A percentile compares a stretch with the other conserved stretches of the same genome.
Conservation (phyloP, 2,113 vertebrate species). For the Nothobranchius kuhntae region DNA sequence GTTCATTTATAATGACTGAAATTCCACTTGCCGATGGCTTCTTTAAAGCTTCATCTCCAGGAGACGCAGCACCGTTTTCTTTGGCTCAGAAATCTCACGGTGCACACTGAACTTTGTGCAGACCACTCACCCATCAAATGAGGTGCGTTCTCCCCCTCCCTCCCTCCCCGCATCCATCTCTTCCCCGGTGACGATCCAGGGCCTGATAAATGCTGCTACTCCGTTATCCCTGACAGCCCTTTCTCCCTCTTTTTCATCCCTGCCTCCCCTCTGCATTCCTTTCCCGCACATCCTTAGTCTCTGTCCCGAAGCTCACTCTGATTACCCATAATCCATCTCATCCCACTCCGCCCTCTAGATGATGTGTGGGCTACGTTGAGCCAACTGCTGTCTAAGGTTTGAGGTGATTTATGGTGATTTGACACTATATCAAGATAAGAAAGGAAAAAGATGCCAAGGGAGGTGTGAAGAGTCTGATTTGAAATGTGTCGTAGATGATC, state of each 20-base stretch:
- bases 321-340: constrained; percentile 63
- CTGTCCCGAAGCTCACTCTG: constrained; percentile 49
- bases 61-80: constrained; percentile 28
- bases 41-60: neutral
- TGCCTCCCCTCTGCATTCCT: constrained; percentile 61
- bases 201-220: constrained; percentile 68
- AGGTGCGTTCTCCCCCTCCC: constrained; percentile 34
- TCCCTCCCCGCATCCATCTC: constrained; percentile 39
- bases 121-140: constrained; percentile 57
- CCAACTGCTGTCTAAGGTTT: constrained; percentile 35
- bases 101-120: constrained; percentile 44
- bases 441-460: constrained; percentile 46
- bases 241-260: constrained; percentile 47
- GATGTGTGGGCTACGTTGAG: constrained; percentile 53
- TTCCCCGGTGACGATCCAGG: constrained; percentile 55
- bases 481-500: constrained; percentile 35
- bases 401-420: constrained; percentile 64
- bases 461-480: constrained; percentile 38
- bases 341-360: constrained; percentile 31
- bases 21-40: neutral
- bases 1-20: neutral
- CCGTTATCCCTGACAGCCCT: constrained; percentile 66
- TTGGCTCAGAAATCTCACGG: constrained; percentile 28
- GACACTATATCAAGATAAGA: constrained; percentile 63
- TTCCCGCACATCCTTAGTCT: constrained; percentile 56